These are phyloP conservation scores for Leptinotarsa juncta DNA, from an alignment of 2,888 invertebrate genomes.

Conservation along the genomic window DNA sequence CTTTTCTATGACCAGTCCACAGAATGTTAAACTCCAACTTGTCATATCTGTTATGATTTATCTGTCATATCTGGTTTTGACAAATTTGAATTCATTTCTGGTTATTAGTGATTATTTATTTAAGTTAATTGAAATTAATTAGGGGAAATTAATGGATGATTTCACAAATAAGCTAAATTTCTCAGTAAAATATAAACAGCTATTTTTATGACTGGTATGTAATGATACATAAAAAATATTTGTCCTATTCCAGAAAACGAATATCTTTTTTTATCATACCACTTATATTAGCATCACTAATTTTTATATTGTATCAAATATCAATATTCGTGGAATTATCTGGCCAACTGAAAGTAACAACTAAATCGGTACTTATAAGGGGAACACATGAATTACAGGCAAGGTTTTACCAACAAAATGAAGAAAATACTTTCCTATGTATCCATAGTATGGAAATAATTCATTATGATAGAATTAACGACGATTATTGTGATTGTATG, in stretches of 20 bases:
- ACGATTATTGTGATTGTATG: conserved; percentile 94
- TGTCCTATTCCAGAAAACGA: conserved; percentile 36
- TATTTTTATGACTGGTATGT: not conserved
- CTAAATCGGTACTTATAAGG: conserved; percentile 27
- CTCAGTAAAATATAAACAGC: not conserved
- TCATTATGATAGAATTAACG: conserved; percentile 69
- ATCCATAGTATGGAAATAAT: conserved; percentile 40
- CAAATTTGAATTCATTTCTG: not conserved
- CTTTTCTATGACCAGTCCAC: no score
- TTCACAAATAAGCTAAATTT: not conserved
- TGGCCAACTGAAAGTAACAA: conserved; percentile 28
- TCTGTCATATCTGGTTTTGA: no score
- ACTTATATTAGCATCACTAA: conserved; percentile 30
- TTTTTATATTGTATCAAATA: conserved; percentile 42
- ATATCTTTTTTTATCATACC: conserved; percentile 41
- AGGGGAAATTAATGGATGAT: not conserved
- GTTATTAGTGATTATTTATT: not conserved
- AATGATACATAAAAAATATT: conserved; percentile 38
- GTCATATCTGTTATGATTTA: no score
- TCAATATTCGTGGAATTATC: conserved; percentile 39
- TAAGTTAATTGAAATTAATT: not conserved
- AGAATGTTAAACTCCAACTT: no score
- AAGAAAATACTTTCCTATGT: conserved; percentile 37
- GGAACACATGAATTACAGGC: conserved; percentile 39
- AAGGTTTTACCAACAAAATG: conserved; percentile 36